Evolutionary conservation across 2,888 invertebrate genomes (phyloP), one percentile per base, ranked within the genome.

Genomic region (Cyrtodaria siliqua): DNA sequence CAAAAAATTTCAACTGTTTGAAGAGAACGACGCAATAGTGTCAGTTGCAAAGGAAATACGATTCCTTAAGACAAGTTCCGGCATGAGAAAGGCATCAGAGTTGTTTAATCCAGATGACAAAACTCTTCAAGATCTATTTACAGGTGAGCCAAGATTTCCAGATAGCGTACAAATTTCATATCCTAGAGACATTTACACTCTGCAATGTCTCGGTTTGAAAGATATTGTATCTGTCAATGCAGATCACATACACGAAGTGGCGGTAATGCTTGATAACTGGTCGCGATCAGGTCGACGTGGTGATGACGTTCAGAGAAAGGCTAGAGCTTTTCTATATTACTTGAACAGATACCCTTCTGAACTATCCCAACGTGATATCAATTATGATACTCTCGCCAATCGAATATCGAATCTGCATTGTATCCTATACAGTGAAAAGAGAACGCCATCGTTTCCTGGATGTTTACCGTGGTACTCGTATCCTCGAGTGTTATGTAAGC

Each of bases 121-220:
- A 1, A 20, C 29, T 18, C 33, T 76, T 9, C 27, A 50, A 29
- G 27, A 29, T n/a, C 33, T 82, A n/a, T 56, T 82, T 29, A 18
- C 12, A 2, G 68, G 61, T 38, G 44, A 67, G 23, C 12, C 44
- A 12, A 26, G 24, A 20, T 79, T 75, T 68, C 72, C 75, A 24
- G 40, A n/a, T 2, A 29, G 53, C 20, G 23, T 8, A 26, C 23
- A 40, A 16, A 38, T 4, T 29, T 14, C 1, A 16, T n/a, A n/a
- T n/a, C n/a, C n/a, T n/a, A n/a, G n/a, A n/a, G n/a, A n/a, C n/a
- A 53, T 50, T 8, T 49, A 9, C 14, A 60, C 60, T 2, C 20
- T 80, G 18, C 24, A n/a, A 44, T 55, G 50, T 26, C 63, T 80
- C 18, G 76, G 80, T 42, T 40, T 80, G 14, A 80, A 73, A 56